phyloP scores from a whole-genome alignment of 37 sponge, comb jelly and placozoan genomes.

The Dysidea cf. avara region DNA sequence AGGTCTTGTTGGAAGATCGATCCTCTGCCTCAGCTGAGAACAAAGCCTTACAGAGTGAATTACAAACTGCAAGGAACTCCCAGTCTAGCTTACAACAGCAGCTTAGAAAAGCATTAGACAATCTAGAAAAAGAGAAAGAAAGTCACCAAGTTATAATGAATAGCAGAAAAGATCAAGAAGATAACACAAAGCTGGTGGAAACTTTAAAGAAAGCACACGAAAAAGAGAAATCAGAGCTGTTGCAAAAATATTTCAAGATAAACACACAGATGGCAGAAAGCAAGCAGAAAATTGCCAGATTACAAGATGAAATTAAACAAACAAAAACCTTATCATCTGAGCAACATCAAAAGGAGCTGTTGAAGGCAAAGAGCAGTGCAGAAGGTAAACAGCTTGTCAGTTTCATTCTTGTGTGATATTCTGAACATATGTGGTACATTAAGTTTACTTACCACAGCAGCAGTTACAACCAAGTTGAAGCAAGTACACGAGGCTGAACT shows the following conservation, averaged over 20 bases:
- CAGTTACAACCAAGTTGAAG: too few relatives aligned
- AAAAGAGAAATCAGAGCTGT: background rate
- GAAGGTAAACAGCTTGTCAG: too few relatives aligned
- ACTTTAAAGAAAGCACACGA: background rate
- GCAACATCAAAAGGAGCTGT: conserved; percentile 1
- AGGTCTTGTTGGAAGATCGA: background rate
- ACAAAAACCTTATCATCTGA: conserved; percentile 1
- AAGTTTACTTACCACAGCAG: too few relatives aligned
- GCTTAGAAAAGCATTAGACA: background rate
- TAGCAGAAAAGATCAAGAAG: background rate
- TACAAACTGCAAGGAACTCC: background rate
- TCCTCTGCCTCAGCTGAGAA: conserved; percentile 8
- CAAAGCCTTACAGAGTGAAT: background rate
- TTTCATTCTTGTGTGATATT: too few relatives aligned
- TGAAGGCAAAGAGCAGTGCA: background rate
- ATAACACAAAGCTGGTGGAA: background rate
- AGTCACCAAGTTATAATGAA: background rate
- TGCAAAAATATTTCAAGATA: conserved; percentile 9
- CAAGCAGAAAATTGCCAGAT: conserved; percentile 4
- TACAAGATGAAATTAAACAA: conserved; percentile 21
- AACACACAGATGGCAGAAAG: conserved; percentile 7
- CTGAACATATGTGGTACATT: too few relatives aligned
- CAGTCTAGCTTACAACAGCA: background rate
- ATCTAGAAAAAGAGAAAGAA: background rate
- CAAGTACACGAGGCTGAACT: too few relatives aligned